Base-by-base conservation (phyloP, 1,140 invertebrate genomes). In the Drosophila lacertosa region DNA sequence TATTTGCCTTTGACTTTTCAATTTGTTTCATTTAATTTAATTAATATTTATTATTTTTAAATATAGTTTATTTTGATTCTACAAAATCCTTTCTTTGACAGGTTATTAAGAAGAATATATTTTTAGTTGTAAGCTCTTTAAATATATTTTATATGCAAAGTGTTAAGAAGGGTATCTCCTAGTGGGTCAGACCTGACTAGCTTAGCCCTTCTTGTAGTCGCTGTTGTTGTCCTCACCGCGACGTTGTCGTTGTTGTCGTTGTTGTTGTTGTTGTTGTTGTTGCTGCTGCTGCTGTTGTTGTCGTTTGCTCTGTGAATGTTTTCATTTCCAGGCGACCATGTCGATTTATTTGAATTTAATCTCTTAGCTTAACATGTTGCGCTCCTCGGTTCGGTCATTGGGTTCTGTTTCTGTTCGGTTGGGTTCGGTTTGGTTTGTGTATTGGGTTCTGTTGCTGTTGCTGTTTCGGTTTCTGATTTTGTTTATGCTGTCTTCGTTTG, bases 281-380 rank as follows among this genome's bases (percentile, higher is more conserved):
- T 20, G 35, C 22, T 37, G 16, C 33, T 53, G n/a, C 48, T 37
- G 54, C 16, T 48, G 48, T 2, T 55, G 69, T 63, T 55, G 73
- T 83, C 69, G 68, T 74, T 74, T 75, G 66, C 71, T 83, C 68
- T 84, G 72, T 84, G 77, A 88, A 88, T 88, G 74, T 88, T 82
- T 78, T 82, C 78, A 88, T 88, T 88, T 86, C 81, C 78, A 83
- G 69, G 65, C 82, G 77, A 81, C 66, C 79, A 80, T 83, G 84
- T 89, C 84, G 83, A 89, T 89, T 89, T 89, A 89, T 89, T 89
- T 89, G 84, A 89, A 83, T 89, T 89, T 89, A 89, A 89, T 89
- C 84, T 83, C 70, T 74, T 74, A 68, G 59, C 80, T 77, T 79
- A 84, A 74, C 76, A 86, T 68, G 72, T 59, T 84, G 70, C 45